phyloP scores from a whole-genome alignment of 2,113 vertebrate species.

The Ictalurus furcatus region DNA sequence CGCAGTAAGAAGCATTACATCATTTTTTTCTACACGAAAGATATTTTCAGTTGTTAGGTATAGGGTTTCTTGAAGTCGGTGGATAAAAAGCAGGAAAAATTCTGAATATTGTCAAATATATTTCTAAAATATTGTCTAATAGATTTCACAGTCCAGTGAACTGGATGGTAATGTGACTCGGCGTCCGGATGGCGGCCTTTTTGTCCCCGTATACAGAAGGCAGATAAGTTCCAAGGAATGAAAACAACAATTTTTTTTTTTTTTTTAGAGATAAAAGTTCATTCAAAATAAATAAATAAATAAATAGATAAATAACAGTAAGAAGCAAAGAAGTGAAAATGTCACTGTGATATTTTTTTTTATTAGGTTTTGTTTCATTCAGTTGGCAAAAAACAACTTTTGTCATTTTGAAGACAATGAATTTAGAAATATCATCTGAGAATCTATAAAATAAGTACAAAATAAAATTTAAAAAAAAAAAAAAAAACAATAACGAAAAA shows the following conservation, averaged over 20 bases:
- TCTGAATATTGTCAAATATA: neutral
- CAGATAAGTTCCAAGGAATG: neutral
- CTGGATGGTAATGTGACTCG: no score
- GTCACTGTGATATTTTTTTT: constrained; percentile 64
- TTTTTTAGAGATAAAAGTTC: neutral
- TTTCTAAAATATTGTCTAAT: neutral
- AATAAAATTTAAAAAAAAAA: constrained; percentile 63
- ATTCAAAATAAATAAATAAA: neutral
- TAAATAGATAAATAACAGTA: neutral
- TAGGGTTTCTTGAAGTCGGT: neutral
- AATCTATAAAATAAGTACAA: constrained; percentile 73
- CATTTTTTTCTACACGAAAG: neutral
- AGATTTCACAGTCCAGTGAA: neutral
- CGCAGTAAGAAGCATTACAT: neutral
- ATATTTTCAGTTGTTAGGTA: neutral
- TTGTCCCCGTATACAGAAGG: no score
- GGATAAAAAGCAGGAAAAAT: neutral
- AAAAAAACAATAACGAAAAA: constrained; percentile 53
- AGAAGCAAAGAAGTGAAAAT: constrained; percentile 62
- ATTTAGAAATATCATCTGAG: constrained; percentile 59
- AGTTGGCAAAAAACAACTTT: constrained; percentile 76
- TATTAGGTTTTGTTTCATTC: constrained; percentile 75
- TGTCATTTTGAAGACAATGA: constrained; percentile 73
- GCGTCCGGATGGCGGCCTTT: neutral
- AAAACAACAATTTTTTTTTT: neutral